Evolutionary conservation across 2,113 vertebrate species (phyloP).

Genomic region (Pteronura brasiliensis): DNA sequence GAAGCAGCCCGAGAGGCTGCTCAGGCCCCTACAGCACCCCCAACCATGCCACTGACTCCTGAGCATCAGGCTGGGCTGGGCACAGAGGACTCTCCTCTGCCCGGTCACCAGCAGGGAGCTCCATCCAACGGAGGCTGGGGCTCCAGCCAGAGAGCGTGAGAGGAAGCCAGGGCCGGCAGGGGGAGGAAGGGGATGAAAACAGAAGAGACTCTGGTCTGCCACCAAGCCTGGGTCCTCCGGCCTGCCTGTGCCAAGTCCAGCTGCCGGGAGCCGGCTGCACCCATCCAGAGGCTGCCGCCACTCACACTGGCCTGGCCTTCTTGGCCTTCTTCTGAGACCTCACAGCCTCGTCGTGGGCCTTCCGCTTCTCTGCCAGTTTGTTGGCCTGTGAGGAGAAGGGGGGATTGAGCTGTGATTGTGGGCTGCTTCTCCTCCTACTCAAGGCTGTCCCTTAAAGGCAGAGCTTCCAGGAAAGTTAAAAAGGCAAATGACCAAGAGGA

Average conservation of each 20-base stretch:
- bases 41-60: not conserved
- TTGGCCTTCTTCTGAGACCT: slow-evolving; percentile 90
- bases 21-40: not conserved
- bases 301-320: slow-evolving; percentile 76
- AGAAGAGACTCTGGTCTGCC: not conserved
- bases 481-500: not conserved
- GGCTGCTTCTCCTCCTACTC: not conserved
- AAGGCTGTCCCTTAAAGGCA: not conserved
- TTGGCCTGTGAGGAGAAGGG: slow-evolving; percentile 86
- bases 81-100: not conserved
- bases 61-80: not conserved
- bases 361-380: slow-evolving; percentile 94
- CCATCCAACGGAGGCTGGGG: not conserved
- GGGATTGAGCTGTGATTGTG: not conserved
- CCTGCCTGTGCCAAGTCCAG: not conserved
- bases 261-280: not conserved
- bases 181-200: not conserved
- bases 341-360: slow-evolving; percentile 88
- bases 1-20: not conserved
- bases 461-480: not conserved
- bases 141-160: not conserved
- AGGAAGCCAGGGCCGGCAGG: not conserved
- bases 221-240: not conserved
- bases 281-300: accelerated
- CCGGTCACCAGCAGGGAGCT: not conserved